These are phyloP conservation scores for Eurypyga helias DNA, from an alignment of 2,113 vertebrate species.

Conservation along the genomic window DNA sequence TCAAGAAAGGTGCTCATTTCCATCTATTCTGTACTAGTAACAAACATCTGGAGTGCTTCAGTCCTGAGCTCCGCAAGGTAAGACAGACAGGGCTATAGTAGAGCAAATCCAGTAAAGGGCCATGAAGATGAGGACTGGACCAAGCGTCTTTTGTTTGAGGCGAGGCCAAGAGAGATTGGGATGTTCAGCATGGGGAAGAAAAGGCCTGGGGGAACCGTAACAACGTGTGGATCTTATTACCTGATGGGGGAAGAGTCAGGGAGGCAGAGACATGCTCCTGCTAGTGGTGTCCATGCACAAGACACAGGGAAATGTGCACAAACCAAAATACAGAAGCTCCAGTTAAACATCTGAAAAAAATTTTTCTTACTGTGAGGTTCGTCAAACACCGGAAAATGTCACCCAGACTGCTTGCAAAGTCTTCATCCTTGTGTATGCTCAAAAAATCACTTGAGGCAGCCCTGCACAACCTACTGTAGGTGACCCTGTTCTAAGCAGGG, in stretches of 20 bases:
- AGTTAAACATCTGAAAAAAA: not conserved
- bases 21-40: not conserved
- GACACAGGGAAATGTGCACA: not conserved
- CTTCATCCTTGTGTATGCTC: not conserved
- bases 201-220: not conserved
- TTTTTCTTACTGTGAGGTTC: not conserved
- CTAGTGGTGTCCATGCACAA: not conserved
- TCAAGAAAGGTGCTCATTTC: not conserved
- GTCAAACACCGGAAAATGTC: not conserved
- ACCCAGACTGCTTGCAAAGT: not conserved
- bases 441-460: not conserved
- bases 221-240: not conserved
- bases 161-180: not conserved
- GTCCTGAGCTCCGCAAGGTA: not conserved
- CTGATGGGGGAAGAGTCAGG: fast-evolving
- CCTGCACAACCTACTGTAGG: not conserved
- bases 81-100: not conserved
- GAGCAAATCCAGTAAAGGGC: not conserved
- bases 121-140: not conserved
- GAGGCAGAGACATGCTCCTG: not conserved
- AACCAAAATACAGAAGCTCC: not conserved
- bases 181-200: not conserved
- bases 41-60: not conserved
- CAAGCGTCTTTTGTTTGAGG: not conserved
- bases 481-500: not conserved